Conservation (phyloP, 2,888 invertebrate species). For the Eustalomyia histrio region DNA sequence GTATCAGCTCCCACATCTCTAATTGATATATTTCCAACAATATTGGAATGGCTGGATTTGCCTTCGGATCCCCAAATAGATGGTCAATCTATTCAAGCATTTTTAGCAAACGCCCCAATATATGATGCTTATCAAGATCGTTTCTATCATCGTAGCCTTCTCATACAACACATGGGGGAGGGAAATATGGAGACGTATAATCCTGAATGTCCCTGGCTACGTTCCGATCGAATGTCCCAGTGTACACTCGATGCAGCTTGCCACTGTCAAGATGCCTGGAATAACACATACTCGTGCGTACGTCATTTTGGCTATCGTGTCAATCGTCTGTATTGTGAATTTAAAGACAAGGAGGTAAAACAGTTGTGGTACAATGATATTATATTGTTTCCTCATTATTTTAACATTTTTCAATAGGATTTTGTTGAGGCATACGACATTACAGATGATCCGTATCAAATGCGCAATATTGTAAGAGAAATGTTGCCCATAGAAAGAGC, state of each 20-base stretch:
- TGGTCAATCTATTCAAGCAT: slow-evolving; percentile 81
- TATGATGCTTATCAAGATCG: slow-evolving; percentile 63
- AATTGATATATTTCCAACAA: slow-evolving; percentile 92
- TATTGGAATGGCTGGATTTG: slow-evolving; percentile 85
- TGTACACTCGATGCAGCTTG: slow-evolving; percentile 85
- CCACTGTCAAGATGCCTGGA: slow-evolving; percentile 91
- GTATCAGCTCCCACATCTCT: slow-evolving; percentile 83
- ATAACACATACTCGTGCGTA: slow-evolving; percentile 92
- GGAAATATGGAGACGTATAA: slow-evolving; percentile 82
- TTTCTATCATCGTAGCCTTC: slow-evolving; percentile 81
- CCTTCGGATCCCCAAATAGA: slow-evolving; percentile 82
- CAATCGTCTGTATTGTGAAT: slow-evolving; percentile 80
- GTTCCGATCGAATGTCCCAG: slow-evolving; percentile 80
- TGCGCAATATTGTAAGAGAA: slow-evolving; percentile 83
- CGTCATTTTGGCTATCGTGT: slow-evolving; percentile 82
- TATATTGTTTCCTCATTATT: not conserved
- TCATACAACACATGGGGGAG: slow-evolving; percentile 92
- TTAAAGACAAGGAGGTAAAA: slow-evolving; percentile 79
- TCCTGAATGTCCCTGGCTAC: slow-evolving; percentile 84
- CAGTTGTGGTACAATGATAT: slow-evolving; percentile 22
- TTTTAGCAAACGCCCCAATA: slow-evolving; percentile 69
- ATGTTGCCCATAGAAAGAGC: slow-evolving; percentile 81
- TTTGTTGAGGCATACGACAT: slow-evolving; percentile 90
- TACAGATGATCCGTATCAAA: slow-evolving; percentile 85
- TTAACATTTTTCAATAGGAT: slow-evolving; percentile 80